These are phyloP conservation scores for Haliclona indistincta DNA, from an alignment of 37 sponge, comb jelly and placozoan genomes.

Conservation along the genomic window DNA sequence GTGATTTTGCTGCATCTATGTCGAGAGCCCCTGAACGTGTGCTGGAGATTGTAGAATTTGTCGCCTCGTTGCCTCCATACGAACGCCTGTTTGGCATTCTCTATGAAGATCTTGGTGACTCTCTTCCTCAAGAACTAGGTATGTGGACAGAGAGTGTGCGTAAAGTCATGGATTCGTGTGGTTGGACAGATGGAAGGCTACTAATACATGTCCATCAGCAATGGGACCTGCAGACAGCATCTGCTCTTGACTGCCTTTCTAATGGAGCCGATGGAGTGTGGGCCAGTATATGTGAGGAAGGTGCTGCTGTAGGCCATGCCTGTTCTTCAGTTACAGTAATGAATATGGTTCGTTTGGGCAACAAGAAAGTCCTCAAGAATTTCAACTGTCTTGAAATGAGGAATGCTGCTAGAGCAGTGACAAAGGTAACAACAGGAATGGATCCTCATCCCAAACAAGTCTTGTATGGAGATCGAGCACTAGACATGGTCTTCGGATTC, in stretches of 20 bases:
- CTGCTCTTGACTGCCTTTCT: slow-evolving; percentile 72
- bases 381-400: slow-evolving; percentile 76
- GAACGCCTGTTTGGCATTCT: slow-evolving; percentile 47
- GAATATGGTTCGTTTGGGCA: slow-evolving; percentile 85
- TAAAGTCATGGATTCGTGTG: slow-evolving; percentile 63
- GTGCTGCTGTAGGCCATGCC: slow-evolving; percentile 88
- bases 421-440: slow-evolving; percentile 69
- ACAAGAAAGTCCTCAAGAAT: slow-evolving; percentile 61
- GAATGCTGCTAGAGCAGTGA: slow-evolving; percentile 70
- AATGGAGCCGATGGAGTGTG: slow-evolving; percentile 87
- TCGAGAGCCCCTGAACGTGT: slow-evolving; percentile 50
- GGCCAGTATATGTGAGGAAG: slow-evolving; percentile 86
- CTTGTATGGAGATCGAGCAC: slow-evolving; percentile 73
- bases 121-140: slow-evolving; percentile 74
- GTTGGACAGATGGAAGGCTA: slow-evolving; percentile 68
- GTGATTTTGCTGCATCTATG: slow-evolving; percentile 80
- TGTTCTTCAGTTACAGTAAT: slow-evolving; percentile 72
- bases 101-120: slow-evolving; percentile 82
- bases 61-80: slow-evolving; percentile 54
- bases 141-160: slow-evolving; percentile 78
- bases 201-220: slow-evolving; percentile 81
- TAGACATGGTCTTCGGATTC: slow-evolving; percentile 74
- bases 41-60: slow-evolving; percentile 52
- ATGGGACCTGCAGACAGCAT: slow-evolving; percentile 76
- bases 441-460: slow-evolving; percentile 72